Evolutionary conservation across 2,113 vertebrate genomes (phyloP), one percentile per base, ranked within the genome.

Genomic region (Hiodon tergisus): DNA sequence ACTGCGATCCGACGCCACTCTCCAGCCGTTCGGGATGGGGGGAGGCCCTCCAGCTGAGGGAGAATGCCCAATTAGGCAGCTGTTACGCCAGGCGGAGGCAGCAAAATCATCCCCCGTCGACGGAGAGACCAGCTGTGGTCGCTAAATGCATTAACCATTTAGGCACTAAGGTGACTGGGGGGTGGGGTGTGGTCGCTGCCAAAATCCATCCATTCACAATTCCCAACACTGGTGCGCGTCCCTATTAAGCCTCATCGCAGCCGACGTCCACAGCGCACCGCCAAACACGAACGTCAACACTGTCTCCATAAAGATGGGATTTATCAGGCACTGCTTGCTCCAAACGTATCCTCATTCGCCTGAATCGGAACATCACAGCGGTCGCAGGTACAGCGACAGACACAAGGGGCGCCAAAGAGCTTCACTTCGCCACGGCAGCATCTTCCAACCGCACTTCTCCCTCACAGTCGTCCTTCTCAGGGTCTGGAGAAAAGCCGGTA

Each of bases 21-120:
- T 95, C 96, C 96, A 97, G 94, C 92, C 92, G 94, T 93, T 92
- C 94, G 88, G 89, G 84, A 86, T 90, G 88, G 86, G 93, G 90
- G 92, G 89, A 91, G 91, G 90, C 93, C 92, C 84, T 31, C 88
- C 93, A 94, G 95, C 94, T 92, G 95, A 95, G 93, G 93, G 92
- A 96, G 95, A 97, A 96, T 97, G 95, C 95, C 95, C 96, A 98
- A 98, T 98, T 97, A 97, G 95, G 95, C 95, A 97, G 95, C 95
- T 98, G 96, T 96, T 95, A 95, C 94, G 94, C 95, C 95, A 93
- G 94, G 92, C 91, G 92, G 83, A 92, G 91, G 90, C 91, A 92
- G 92, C 92, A 93, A 92, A 93, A 93, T 91, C 91, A 90, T 91
- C 90, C 91, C 91, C 89, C 59, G 54, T 53, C 65, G 57, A 58